Evolutionary conservation across 2,113 vertebrate genomes (phyloP), one percentile per base, ranked within the genome.

Genomic region (Girardinichthys multiradiatus): DNA sequence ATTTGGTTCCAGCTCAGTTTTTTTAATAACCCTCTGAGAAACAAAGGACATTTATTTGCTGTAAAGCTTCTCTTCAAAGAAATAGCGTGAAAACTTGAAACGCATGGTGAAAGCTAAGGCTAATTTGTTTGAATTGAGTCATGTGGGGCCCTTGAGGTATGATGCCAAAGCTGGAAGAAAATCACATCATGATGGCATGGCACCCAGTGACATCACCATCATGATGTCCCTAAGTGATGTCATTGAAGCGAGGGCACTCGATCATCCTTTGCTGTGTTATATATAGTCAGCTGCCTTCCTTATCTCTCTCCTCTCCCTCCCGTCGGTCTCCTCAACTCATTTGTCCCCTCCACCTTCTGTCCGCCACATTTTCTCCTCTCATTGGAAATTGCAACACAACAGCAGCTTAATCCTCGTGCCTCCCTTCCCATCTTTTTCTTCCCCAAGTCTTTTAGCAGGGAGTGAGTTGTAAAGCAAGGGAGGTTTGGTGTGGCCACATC

Each of bases 211-310:
- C 82, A 73, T 89, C 86, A 86, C n/a, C 48, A 17, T 17, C 24
- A 54, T 60, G 67, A 0, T 31, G 45, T 71, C 69, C 68, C 68
- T 14, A 51, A 74, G 78, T 89, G 89, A 87, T 87, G 91, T 88
- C 87, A 88, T 66, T 4, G 68, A 66, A 63, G 74, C 60, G 67
- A 79, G 84, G 77, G 77, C 73, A 33, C 72, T 51, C 33, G 29
- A 64, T 84, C 81, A 78, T 81, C 69, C 64, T 83, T 72, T 42
- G 28, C 72, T n/a, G 57, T 0, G 26, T 86, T 88, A 83, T 77
- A 84, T 86, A 88, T 87, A 85, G 80, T 72, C 75, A 51, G n/a
- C 74, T 21, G 71, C 42, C 57, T 79, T 63, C 30, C 70, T 84
- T 75, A 80, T 80, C 77, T 68, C 15, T 29, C 24, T 30, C 59